Percentiles rank a stretch among this genome's conserved stretches.
These are phyloP conservation scores for Acanthis flammea DNA, from an alignment of 2,797 vertebrate genomes.

Conservation along the genomic window DNA sequence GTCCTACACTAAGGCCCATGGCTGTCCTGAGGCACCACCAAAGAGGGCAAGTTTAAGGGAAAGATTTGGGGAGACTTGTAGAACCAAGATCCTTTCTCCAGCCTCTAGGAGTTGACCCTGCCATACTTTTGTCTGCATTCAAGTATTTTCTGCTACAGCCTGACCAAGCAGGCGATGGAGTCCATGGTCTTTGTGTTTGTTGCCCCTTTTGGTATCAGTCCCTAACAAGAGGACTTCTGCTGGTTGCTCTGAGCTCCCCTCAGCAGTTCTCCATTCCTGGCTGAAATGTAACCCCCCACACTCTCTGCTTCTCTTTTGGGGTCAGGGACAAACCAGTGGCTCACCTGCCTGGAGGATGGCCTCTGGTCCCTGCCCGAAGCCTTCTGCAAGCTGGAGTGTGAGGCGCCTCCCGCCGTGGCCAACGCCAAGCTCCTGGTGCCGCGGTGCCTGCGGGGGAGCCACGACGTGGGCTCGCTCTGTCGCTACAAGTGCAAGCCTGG, in stretches of 20 bases:
- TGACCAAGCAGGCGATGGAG: neutral
- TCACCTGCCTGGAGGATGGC: slow-evolving; percentile 91
- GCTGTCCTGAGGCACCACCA: neutral
- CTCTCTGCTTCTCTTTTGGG: slow-evolving; percentile 19
- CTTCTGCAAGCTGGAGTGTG: slow-evolving; percentile 94
- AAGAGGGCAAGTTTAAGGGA: neutral
- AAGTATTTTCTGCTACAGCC: neutral
- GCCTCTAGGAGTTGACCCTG: neutral
- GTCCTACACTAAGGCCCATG: neutral
- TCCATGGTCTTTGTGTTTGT: accelerated
- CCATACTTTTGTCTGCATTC: neutral
- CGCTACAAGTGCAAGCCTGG: slow-evolving; percentile 91
- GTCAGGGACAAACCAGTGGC: slow-evolving; percentile 85
- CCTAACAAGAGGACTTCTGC: neutral
- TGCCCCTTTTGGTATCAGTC: neutral
- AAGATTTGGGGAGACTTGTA: neutral
- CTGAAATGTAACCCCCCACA: neutral
- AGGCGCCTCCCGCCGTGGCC: slow-evolving; percentile 71
- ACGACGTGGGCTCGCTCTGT: slow-evolving; percentile 88
- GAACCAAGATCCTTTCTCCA: neutral
- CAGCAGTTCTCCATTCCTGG: neutral
- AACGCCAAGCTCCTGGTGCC: slow-evolving; percentile 83
- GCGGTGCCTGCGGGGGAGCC: slow-evolving; percentile 80
- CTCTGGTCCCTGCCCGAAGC: slow-evolving; percentile 96
- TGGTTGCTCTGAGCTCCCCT: neutral